Conservation (phyloP, 2,113 vertebrate species). For the Rhynchomys soricoides region DNA sequence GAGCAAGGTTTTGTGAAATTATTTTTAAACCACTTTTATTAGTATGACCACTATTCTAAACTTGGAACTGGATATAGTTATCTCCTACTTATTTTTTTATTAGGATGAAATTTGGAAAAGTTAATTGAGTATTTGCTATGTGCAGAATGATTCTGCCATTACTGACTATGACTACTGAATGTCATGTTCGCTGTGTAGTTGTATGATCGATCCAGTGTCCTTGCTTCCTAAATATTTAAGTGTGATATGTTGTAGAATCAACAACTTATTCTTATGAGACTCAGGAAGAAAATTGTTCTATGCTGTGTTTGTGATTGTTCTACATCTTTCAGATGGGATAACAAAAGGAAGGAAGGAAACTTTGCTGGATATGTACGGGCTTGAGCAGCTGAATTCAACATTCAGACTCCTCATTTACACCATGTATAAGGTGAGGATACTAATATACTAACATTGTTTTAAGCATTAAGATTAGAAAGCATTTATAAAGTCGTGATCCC, state of each 20-base stretch:
- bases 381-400: background rate
- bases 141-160: background rate
- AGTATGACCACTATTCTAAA: background rate
- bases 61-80: background rate
- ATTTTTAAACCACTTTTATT: background rate
- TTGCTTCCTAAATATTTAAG: background rate
- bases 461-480: background rate
- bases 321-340: background rate
- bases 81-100: background rate
- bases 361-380: background rate
- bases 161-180: background rate
- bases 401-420: background rate
- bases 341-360: background rate
- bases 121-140: background rate
- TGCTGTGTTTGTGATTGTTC: background rate
- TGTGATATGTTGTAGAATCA: background rate
- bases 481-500: background rate
- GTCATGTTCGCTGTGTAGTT: background rate
- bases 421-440: background rate
- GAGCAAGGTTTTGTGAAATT: background rate
- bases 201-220: background rate
- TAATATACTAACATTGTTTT: background rate
- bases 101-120: background rate
- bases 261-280: background rate
- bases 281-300: constrained; percentile 1